Evolutionary conservation across 2,888 invertebrate species (phyloP), one percentile per base, ranked within the genome.

Genomic region (Alentia gelatinosa): DNA sequence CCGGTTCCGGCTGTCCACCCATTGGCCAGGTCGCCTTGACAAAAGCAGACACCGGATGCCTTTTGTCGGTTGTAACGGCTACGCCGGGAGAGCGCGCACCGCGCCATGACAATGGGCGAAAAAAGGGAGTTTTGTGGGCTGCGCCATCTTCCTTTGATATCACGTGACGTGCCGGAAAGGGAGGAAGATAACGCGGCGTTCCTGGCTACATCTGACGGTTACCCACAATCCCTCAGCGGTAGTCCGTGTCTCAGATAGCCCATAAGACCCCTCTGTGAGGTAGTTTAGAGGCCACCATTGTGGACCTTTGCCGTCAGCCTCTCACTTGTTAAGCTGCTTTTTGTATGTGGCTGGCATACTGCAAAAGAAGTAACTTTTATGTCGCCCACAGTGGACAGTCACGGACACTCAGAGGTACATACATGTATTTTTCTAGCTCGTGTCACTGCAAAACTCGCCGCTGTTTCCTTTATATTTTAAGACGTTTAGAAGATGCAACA

Each of bases 31-130:
- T 79, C 79, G 12, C 19, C 79, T 37, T 37, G 79, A 37, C 79
- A 79, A 79, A 79, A 39, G 79, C 79, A 39, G 79, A 37, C 79
- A 79, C 39, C 37, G 79, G 79, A 79, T 39, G 79, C 79, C 39
- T 39, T 79, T 79, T 79, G 79, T 79, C 37, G 3, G 79, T 37
- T 79, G 79, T 37, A 79, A 79, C 39, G 79, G 79, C 26, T 63
- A 5, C 23, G 35, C 37, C 37, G 39, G 37, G 37, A 23, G 79
- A 26, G 30, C 12, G 63, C 47, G 9, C 47, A 12, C 47, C 47
- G 47, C 47, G 19, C 9, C 56, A n/a, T 19, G 12, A 68, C 68
- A 68, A 79, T 37, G 39, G 35, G 23, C 15, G 79, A 39, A 39
- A 79, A 37, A 33, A 23, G 26, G 79, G 79, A 37, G 79, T 30